Evolutionary conservation across 1,140 invertebrate genomes (phyloP).

Genomic region (Metopolophium dirhodum): DNA sequence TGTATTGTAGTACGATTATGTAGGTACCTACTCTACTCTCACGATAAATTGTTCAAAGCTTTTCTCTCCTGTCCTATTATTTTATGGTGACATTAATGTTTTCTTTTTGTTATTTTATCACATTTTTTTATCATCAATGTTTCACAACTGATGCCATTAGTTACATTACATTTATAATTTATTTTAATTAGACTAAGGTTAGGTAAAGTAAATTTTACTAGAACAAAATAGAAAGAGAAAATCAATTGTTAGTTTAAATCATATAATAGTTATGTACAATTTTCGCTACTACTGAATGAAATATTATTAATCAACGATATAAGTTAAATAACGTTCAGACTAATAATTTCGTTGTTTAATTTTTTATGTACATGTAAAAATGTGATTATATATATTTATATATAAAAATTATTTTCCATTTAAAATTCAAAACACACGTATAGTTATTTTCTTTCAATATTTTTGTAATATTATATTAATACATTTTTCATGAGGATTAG

Average conservation of each 20-base stretch:
- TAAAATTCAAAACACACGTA: background rate
- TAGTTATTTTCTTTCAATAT: background rate
- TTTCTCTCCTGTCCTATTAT: background rate
- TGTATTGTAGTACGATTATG: background rate
- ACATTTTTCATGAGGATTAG: background rate
- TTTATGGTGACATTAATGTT: background rate
- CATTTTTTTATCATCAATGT: background rate
- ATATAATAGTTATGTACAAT: background rate
- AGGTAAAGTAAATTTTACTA: background rate
- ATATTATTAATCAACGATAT: background rate
- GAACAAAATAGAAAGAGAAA: background rate
- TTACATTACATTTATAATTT: background rate
- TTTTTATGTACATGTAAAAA: background rate
- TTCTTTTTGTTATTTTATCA: background rate
- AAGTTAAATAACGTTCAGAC: background rate
- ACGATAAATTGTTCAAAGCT: background rate
- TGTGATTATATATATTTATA: background rate
- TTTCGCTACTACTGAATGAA: background rate
- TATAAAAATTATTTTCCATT: background rate
- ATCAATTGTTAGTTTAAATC: background rate
- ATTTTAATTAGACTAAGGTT: background rate
- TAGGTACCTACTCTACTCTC: slow-evolving; percentile 19
- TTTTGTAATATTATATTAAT: background rate
- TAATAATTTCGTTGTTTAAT: background rate
- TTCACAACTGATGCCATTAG: background rate